Evolutionary conservation across 2,888 invertebrate genomes (phyloP), one percentile per base, ranked within the genome.

Genomic region (Oscheius sp.): DNA sequence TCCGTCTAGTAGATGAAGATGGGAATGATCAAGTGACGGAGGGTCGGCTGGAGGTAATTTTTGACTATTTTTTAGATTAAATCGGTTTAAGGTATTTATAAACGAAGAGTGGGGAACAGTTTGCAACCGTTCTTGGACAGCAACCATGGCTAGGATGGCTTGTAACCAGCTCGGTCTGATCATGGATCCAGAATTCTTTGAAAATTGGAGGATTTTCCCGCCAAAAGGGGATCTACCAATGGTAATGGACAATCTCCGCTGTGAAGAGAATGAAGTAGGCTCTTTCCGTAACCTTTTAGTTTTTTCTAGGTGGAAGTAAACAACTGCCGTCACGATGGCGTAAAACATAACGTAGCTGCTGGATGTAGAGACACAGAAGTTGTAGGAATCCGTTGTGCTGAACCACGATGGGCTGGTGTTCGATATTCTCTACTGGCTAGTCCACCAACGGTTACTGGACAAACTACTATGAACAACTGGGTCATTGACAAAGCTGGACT

Each of bases 101-200:
- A 92, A 93, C 74, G 93, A 93, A 0, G 92, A 93, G 88, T 98
- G 98, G 98, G 98, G 98, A 45, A 97, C 97, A 0, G 94, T 99
- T 0, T 99, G 99, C 89, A 94, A 94, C 89, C 95, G 98, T 88
- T 94, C 94, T 58, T 99, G 98, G 96, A 95, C 93, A 56, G 93
- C 94, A 23, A 91, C 93, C 55, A 93, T 95, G 87, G 96, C 99
- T 0, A 94, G 96, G 0, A 90, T 98, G 61, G 95, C 94, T 0
- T 99, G 99, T 87, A 94, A 96, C 89, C 97, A 98, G 89, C 90
- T 99, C 77, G 98, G 98, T 0, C 91, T 95, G 76, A 94, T 94
- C 0, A 91, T 96, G 18, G 96, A 98, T 89, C 95, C 96, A 0
- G 92, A 93, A 80, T 92, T 92, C 78, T 90, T 95, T 82, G 93